Conservation (phyloP, 2,113 vertebrate species). For the Dolichotis patagonum region DNA sequence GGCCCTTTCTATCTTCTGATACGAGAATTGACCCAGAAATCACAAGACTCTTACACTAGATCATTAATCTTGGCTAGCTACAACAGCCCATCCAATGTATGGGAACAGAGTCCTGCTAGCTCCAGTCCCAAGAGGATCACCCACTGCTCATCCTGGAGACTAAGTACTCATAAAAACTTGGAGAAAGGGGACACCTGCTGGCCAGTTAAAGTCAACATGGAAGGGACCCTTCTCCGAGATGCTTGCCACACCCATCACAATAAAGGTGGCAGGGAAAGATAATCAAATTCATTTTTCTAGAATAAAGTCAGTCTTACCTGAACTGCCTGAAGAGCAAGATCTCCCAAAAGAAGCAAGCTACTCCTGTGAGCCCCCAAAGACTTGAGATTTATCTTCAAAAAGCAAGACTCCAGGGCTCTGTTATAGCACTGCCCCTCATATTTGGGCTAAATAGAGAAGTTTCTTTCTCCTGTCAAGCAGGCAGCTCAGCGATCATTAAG, state of each 20-base stretch:
- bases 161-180: background rate
- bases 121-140: background rate
- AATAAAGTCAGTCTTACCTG: no score
- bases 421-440: no score
- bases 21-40: background rate
- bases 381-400: no score
- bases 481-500: no score
- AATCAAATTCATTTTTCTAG: no score
- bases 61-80: background rate
- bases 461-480: no score
- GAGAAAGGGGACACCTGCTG: background rate
- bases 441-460: no score
- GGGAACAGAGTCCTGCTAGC: background rate
- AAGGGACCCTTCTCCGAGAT: background rate
- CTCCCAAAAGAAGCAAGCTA: no score
- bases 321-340: no score
- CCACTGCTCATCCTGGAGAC: background rate
- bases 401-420: no score
- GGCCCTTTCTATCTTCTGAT: background rate
- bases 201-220: background rate
- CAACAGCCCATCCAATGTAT: background rate
- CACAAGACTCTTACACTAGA: background rate
- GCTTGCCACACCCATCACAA: background rate
- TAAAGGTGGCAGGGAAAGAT: no score
- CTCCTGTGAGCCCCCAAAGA: no score